Evolutionary conservation across 2,888 invertebrate species (phyloP), one percentile per base, ranked within the genome.

Genomic region (Ophraella communa): DNA sequence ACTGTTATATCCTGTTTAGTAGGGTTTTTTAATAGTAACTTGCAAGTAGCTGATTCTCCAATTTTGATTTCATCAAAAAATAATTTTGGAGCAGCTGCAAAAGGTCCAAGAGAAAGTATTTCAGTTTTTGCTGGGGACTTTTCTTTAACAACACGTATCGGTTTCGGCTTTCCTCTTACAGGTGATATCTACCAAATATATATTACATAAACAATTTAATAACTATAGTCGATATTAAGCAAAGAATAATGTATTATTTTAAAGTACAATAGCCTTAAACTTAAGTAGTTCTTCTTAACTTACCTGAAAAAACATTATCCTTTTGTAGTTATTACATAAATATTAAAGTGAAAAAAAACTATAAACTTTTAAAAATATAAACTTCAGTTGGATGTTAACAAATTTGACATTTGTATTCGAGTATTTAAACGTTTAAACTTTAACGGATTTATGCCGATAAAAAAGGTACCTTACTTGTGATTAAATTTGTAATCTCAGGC

Each of bases 31-130:
- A 91, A 81, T 71, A 87, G 84, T 63, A 91, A 79, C 54, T 82
- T 80, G 69, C 86, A 84, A 60, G 83, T 84, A 60, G 85, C 85
- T 10, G 84, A 81, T 45, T 85, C 83, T 14, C 88, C 87, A 61
- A 90, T 82, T 4, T 84, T 81, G 61, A 90, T 86, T 83, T 89
- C 85, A 68, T 90, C 88, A 74, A 91, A 91, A n/a, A 86, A 83
- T 17, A 91, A 85, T 82, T 87, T 88, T 2, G 90, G 87, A 71
- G 86, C 87, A 60, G 85, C 82, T n/a, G 87, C 85, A 80, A 91
- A 91, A 1, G 90, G 90, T 10, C 88, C 89, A 73, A 91, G 82
- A 47, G 85, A 79, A 11, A 91, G 84, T 47, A 84, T 79, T 27
- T 85, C 84, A 20, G 81, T 78, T 77, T 85, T 85, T 70, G 86